phyloP scores from a whole-genome alignment of 2,113 vertebrate species.

The Spea multiplicata region DNA sequence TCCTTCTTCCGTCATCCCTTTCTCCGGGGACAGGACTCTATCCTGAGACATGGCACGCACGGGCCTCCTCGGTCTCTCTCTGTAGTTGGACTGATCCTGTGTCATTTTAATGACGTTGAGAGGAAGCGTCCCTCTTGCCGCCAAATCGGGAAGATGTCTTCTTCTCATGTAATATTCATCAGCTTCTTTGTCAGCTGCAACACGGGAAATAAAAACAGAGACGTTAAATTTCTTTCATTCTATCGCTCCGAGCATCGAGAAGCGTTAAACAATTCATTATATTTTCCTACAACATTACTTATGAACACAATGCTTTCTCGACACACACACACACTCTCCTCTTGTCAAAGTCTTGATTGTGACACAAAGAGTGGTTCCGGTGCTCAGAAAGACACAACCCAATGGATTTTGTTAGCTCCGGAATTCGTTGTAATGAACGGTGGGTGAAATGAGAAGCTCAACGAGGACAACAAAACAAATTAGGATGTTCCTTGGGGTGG shows the following conservation, averaged over 20 bases:
- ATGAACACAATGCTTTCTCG: background rate
- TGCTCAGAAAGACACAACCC: background rate
- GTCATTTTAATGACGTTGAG: constrained; percentile 92
- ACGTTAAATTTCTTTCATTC: background rate
- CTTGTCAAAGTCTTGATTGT: background rate
- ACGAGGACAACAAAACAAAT: too few relatives aligned
- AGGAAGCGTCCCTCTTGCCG: constrained; percentile 89
- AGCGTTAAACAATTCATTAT: constrained; percentile 12
- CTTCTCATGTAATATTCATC: constrained; percentile 95
- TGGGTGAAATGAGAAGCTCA: background rate
- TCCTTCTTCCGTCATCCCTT: constrained; percentile 71
- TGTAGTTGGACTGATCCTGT: constrained; percentile 80
- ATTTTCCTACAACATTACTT: background rate
- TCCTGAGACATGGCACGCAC: constrained; percentile 98
- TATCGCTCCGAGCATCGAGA: background rate
- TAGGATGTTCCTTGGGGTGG: background rate
- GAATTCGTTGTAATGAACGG: background rate
- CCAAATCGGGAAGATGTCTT: constrained; percentile 90
- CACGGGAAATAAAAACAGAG: constrained; percentile 38
- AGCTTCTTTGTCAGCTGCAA: constrained; percentile 90
- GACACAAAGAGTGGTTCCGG: background rate
- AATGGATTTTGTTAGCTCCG: background rate
- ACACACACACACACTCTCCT: background rate
- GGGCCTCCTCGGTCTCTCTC: constrained; percentile 85
- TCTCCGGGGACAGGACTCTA: constrained; percentile 84